Base-by-base conservation (phyloP, 1,140 invertebrate species). In the Anastatus disparis region DNA sequence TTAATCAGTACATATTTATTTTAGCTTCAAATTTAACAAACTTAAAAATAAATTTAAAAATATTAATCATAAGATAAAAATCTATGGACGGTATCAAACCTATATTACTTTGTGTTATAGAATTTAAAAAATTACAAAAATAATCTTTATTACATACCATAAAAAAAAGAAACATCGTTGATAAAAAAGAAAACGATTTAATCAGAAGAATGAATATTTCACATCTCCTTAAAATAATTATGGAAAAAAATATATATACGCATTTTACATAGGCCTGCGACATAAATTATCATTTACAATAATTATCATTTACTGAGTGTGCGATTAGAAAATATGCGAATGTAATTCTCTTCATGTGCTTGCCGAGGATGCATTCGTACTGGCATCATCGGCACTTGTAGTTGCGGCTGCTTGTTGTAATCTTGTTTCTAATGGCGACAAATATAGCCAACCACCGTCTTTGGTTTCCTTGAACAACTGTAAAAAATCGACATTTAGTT, bases 401-500 rank as follows among this genome's bases (percentile, higher is more conserved):
- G 27, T 74, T 1, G 55, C 70, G 56, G 59, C 24, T 27, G 13
- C 40, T 46, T 40, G 58, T 38, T 70, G 52, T 68, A 84, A 73
- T 79, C 85, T 83, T 31, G 78, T 77, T 61, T 75, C 74, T 55
- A 86, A 78, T 42, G 84, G 84, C 48, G 63, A 70, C 42, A 77
- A 71, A 56, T 85, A 87, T 22, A 81, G 69, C 85, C 85, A 86
- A 8, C 79, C 79, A 61, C 83, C 83, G 20, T 86, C 84, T 76
- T 82, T 85, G 66, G 79, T 82, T 77, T 85, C 84, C 70, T 83
- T 85, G 67, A 87, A 87, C 10, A 86, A 58, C 85, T 87, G 64
- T 56, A 72, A 77, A 63, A 6, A 38, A 46, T 48, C 3, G 22
- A 35, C 42, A 71, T 71, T 74, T 42, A 2, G 64, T 59, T 7